phyloP scores from a whole-genome alignment of 37 sponge, comb jelly and placozoan species.

The Bolinopsis microptera region DNA sequence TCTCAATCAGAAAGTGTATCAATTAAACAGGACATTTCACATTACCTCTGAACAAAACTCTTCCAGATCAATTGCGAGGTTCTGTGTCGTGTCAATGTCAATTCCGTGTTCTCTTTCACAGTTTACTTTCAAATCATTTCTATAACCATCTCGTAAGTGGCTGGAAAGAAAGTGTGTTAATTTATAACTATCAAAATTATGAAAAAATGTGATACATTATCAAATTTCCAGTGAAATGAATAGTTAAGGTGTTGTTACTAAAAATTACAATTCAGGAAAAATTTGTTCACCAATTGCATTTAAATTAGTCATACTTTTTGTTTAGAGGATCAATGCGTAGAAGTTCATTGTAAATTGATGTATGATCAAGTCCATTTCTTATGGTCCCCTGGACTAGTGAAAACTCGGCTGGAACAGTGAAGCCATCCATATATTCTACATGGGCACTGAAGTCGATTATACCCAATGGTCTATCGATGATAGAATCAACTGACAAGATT shows the following conservation, averaged over 20 bases:
- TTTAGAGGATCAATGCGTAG: neutral
- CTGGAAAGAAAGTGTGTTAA: too few relatives aligned
- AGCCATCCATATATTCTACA: neutral
- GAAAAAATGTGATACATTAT: too few relatives aligned
- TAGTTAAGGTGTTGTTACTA: too few relatives aligned
- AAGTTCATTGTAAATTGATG: neutral
- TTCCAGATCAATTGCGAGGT: neutral
- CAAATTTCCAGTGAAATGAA: too few relatives aligned
- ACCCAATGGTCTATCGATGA: neutral
- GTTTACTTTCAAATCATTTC: neutral
- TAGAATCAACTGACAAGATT: neutral
- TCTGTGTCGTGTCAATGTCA: neutral
- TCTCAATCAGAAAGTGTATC: too few relatives aligned
- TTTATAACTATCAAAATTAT: too few relatives aligned
- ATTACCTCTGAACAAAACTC: too few relatives aligned
- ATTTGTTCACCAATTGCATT: too few relatives aligned
- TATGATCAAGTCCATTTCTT: neutral
- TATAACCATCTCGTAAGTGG: neutral
- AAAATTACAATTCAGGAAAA: too few relatives aligned
- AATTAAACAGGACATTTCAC: too few relatives aligned
- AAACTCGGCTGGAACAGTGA: slow-evolving; percentile 39
- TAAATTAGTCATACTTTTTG: neutral
- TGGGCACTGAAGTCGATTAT: neutral
- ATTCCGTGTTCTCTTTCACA: neutral
- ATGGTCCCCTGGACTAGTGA: neutral